Evolutionary conservation across 2,113 vertebrate genomes (phyloP), one percentile per base, ranked within the genome.

Genomic region (Antennarius striatus): DNA sequence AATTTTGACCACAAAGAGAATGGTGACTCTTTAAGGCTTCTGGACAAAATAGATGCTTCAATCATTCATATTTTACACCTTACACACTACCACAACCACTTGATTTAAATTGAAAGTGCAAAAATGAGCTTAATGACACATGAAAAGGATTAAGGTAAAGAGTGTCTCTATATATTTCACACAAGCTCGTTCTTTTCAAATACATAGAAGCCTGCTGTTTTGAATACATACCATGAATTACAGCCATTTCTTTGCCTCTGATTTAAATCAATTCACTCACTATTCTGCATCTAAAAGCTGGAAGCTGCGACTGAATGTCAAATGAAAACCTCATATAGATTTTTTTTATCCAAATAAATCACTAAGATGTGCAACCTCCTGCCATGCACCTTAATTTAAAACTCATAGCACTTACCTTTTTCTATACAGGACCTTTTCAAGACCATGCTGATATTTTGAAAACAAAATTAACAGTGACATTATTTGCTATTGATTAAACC

Each of bases 401-500:
- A 50, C 16, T 42, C 39, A 7, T 12, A 43, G 5, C 43, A 40
- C 71, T 64, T 32, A 22, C 29, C 47, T 48, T 47, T 5, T 15
- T 48, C 22, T 11, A 8, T 51, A 47, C 12, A n/a, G 10, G 58
- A 55, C 30, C 47, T 51, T 67, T 63, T 28, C 1, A 56, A n/a
- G 32, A 62, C 10, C 6, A 4, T 42, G 57, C 28, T 75, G 74
- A 59, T 68, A 56, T 86, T 79, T 77, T 1, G 1, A 7, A 68
- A 79, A 75, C 47, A 39, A 46, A 74, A 80, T 58, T 16, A 63
- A 53, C 16, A 9, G 11, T 57, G 14, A 29, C 59, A 49, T 73
- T 42, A 67, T 66, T 51, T 57, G 15, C 64, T 46, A 76, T 65
- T 55, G 80, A 86, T 74, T 53, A 32, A 79, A 64, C 56, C 63